Evolutionary conservation across 2,113 vertebrate genomes (phyloP).

Genomic region (Xenotilapia longispinis): DNA sequence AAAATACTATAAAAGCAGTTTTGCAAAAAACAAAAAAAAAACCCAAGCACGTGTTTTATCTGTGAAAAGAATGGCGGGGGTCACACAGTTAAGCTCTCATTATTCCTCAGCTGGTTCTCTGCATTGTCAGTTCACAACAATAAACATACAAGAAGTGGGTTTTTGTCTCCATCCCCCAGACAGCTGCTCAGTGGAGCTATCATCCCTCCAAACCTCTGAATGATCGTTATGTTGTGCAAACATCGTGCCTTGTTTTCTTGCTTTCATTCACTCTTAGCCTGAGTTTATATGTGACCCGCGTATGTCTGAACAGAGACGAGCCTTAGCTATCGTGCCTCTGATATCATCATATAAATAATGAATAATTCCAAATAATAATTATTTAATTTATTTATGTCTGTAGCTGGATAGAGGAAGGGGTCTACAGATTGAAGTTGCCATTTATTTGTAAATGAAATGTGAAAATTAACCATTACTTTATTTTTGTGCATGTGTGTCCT

Average conservation of each 20-base stretch:
- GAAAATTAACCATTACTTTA: background rate
- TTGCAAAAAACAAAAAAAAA: rapidly evolving
- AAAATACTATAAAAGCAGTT: background rate
- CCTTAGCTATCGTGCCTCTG: background rate
- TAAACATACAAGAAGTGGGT: background rate
- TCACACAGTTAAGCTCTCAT: background rate
- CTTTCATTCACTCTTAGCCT: background rate
- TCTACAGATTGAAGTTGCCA: background rate
- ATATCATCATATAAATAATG: background rate
- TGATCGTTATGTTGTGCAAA: background rate
- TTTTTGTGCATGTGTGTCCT: background rate
- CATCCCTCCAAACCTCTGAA: background rate
- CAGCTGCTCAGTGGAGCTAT: background rate
- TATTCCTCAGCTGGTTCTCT: background rate
- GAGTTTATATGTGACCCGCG: background rate
- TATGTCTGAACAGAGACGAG: background rate
- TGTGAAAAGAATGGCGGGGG: too few species aligned
- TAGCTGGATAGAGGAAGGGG: background rate
- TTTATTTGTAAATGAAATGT: background rate
- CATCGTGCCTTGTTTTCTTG: constrained; percentile 30
- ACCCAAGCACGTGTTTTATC: background rate
- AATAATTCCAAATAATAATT: background rate
- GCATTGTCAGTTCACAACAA: background rate
- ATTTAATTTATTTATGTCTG: background rate
- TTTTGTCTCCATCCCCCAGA: background rate